These are phyloP conservation scores for Drosophila aff. DNA, from an alignment of 1,140 invertebrate species.

Conservation along the genomic window DNA sequence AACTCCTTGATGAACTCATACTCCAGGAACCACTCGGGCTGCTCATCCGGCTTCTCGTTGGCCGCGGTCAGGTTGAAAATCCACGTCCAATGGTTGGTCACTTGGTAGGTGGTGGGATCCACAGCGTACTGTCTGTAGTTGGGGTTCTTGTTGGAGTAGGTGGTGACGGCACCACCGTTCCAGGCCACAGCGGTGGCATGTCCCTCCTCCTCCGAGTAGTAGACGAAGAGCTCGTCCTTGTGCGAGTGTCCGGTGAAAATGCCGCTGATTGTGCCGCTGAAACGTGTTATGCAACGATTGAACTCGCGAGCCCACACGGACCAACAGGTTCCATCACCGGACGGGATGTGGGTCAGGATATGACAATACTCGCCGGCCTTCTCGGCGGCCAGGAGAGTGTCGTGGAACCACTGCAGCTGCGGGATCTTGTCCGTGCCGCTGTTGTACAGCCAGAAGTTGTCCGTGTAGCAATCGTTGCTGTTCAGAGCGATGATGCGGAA, in stretches of 20 bases:
- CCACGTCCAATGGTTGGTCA: slow-evolving; percentile 90
- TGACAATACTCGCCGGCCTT: slow-evolving; percentile 90
- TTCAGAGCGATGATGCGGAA: slow-evolving; percentile 91
- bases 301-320: slow-evolving; percentile 89
- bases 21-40: slow-evolving; percentile 87
- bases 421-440: slow-evolving; percentile 83
- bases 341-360: slow-evolving; percentile 93
- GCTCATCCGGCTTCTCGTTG: slow-evolving; percentile 86
- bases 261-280: slow-evolving; percentile 89
- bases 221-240: slow-evolving; percentile 90
- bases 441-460: slow-evolving; percentile 88
- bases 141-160: slow-evolving; percentile 89
- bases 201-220: slow-evolving; percentile 86
- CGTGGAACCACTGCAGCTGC: slow-evolving; percentile 92
- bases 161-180: slow-evolving; percentile 91
- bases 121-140: slow-evolving; percentile 92
- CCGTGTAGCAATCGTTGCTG: slow-evolving; percentile 90
- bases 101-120: slow-evolving; percentile 87
- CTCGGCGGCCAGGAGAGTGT: slow-evolving; percentile 90
- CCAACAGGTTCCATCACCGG: slow-evolving; percentile 89
- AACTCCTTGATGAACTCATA: slow-evolving; percentile 90
- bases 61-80: slow-evolving; percentile 92
- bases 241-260: slow-evolving; percentile 95
- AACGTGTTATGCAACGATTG: slow-evolving; percentile 87
- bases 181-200: slow-evolving; percentile 89